Conservation (phyloP, 2,888 invertebrate genomes). For the Eilema griseolum region DNA sequence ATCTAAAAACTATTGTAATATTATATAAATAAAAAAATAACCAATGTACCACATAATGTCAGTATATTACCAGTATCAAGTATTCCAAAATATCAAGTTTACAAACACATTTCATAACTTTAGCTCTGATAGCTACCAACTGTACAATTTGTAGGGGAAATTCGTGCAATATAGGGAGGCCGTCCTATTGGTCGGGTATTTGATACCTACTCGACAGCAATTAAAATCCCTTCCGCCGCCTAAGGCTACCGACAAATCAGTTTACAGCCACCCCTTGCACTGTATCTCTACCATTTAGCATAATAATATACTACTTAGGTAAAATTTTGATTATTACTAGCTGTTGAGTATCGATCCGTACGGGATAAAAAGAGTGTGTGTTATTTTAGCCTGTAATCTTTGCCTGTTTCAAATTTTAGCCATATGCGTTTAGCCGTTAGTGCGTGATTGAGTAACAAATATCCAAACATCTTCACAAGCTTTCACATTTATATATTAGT, state of each 20-base stretch:
- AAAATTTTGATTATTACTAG: neutral
- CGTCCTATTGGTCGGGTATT: conserved; percentile 78
- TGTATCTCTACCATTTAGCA: conserved; percentile 4
- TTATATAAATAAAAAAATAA: no score
- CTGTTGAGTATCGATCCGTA: no score
- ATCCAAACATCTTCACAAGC: no score
- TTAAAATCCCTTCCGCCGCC: conserved; percentile 79
- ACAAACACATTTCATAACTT: neutral
- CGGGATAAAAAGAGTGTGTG: no score
- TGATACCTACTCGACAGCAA: conserved; percentile 79
- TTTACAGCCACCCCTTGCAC: conserved; percentile 61
- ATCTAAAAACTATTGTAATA: no score
- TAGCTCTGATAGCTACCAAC: neutral
- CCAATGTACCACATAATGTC: neutral
- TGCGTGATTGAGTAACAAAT: no score
- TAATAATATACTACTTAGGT: conserved; percentile 5
- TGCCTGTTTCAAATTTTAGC: no score
- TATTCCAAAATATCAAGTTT: neutral
- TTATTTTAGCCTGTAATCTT: no score
- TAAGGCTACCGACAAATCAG: conserved; percentile 76
- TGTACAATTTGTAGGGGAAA: conserved; percentile 19
- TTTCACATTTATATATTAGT: no score
- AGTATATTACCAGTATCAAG: neutral
- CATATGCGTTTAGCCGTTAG: no score
- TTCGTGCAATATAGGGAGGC: conserved; percentile 67